Percentiles rank a stretch among this genome's conserved stretches.
Evolutionary conservation across 2,797 vertebrate genomes (phyloP).

Genomic region (Sebastes iracundus): DNA sequence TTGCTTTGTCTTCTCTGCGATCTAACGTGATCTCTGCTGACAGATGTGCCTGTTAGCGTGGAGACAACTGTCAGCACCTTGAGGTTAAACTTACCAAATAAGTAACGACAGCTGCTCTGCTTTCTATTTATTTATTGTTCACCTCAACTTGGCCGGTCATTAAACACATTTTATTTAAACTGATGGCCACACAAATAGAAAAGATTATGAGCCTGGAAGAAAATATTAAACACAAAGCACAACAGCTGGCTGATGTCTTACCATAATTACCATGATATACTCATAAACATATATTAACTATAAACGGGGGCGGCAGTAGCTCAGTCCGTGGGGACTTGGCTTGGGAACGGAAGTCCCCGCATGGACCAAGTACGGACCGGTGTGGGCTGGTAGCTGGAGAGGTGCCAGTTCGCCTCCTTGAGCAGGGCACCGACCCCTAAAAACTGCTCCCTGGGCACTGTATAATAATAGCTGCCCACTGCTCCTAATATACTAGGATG

Average conservation of each 20-base stretch:
- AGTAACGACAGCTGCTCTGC: conserved; percentile 17
- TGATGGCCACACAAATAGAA: neutral
- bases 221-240: neutral
- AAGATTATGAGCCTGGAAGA: neutral
- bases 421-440: too few relatives aligned
- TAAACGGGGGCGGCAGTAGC: too few relatives aligned
- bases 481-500: too few relatives aligned
- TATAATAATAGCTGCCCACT: too few relatives aligned
- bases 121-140: conserved; percentile 15
- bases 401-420: too few relatives aligned
- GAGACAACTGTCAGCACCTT: conserved; percentile 27
- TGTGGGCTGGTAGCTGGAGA: too few relatives aligned
- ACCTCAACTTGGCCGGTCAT: neutral
- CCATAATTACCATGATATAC: neutral
- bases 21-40: conserved; percentile 32
- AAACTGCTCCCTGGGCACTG: too few relatives aligned
- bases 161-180: neutral
- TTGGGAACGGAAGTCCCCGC: too few relatives aligned
- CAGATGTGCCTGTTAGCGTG: conserved; percentile 36
- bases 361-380: too few relatives aligned
- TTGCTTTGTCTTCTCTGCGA: conserved; percentile 6
- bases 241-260: neutral
- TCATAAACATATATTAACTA: neutral
- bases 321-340: too few relatives aligned
- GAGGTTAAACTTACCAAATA: conserved; percentile 13